phyloP scores from a whole-genome alignment of 1,140 invertebrate genomes.

The Panulirus ornatus region DNA sequence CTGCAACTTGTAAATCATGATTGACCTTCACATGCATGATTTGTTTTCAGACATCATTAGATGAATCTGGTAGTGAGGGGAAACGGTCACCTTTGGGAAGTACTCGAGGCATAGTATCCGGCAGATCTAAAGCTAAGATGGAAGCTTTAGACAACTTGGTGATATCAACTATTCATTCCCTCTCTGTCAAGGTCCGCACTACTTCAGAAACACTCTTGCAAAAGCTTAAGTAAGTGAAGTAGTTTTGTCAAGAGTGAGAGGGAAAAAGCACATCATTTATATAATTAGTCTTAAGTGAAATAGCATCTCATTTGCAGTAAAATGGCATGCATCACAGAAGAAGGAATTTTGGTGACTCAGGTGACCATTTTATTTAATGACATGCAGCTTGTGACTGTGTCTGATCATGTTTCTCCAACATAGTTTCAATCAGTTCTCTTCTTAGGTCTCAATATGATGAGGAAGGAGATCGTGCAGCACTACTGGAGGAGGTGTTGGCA shows the following conservation, averaged over 20 bases:
- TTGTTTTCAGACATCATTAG: slow-evolving; percentile 59
- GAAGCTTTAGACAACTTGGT: slow-evolving; percentile 81
- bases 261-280: neutral
- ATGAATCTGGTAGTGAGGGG: slow-evolving; percentile 73
- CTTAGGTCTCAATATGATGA: slow-evolving; percentile 78
- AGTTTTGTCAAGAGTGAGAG: neutral
- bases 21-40: no score
- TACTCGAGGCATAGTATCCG: slow-evolving; percentile 39
- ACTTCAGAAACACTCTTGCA: slow-evolving; percentile 80
- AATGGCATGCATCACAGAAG: no score
- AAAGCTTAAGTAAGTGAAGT: slow-evolving; percentile 80
- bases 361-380: no score
- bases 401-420: neutral
- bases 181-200: slow-evolving; percentile 81
- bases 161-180: slow-evolving; percentile 81
- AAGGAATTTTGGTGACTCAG: no score
- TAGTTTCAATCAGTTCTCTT: neutral
- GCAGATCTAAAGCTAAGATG: slow-evolving; percentile 67
- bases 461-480: slow-evolving; percentile 78
- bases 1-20: no score
- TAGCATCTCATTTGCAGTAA: neutral
- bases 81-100: slow-evolving; percentile 68
- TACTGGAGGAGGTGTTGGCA: slow-evolving; percentile 78
- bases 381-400: no score
- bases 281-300: neutral